A percentile compares a stretch with the other conserved stretches of the same genome.
These are phyloP conservation scores for Epicauta chinensis DNA, from an alignment of 1,140 invertebrate species.

Conservation along the genomic window DNA sequence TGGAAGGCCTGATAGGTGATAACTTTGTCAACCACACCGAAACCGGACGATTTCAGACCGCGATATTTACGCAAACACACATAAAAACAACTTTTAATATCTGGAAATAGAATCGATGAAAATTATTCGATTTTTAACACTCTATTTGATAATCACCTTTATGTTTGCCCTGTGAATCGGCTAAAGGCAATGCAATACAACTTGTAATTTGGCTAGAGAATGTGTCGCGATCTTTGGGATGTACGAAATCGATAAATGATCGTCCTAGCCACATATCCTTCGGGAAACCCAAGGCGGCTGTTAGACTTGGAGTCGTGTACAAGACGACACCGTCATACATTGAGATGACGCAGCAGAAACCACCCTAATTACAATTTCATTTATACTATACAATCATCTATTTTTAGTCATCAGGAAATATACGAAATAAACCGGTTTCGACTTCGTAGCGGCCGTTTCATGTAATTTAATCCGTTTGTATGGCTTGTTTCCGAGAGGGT, in stretches of 20 bases:
- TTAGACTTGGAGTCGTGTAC: constrained; percentile 65
- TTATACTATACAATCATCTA: no score
- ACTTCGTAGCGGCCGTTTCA: no score
- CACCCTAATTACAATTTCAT: constrained; percentile 47
- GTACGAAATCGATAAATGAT: constrained; percentile 80
- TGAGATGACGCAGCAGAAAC: constrained; percentile 73
- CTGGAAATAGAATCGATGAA: constrained; percentile 23
- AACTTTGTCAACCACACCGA: constrained; percentile 53
- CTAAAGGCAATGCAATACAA: constrained; percentile 45
- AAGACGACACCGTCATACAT: constrained; percentile 75
- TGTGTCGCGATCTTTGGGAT: constrained; percentile 61
- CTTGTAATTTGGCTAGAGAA: constrained; percentile 52
- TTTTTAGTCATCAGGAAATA: no score
- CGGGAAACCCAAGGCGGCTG: constrained; percentile 66
- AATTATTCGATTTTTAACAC: background rate
- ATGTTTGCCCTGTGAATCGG: constrained; percentile 42
- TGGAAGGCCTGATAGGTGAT: constrained; percentile 67
- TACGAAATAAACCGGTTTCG: no score
- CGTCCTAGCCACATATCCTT: constrained; percentile 80
- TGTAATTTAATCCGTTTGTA: no score
- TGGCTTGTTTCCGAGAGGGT: no score
- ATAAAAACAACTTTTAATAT: constrained; percentile 41
- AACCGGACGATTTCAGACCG: constrained; percentile 50
- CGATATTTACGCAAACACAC: constrained; percentile 51
- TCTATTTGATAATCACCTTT: constrained; percentile 30